Evolutionary conservation across 2,888 invertebrate genomes (phyloP).

Genomic region (Hedychridium roseum): DNA sequence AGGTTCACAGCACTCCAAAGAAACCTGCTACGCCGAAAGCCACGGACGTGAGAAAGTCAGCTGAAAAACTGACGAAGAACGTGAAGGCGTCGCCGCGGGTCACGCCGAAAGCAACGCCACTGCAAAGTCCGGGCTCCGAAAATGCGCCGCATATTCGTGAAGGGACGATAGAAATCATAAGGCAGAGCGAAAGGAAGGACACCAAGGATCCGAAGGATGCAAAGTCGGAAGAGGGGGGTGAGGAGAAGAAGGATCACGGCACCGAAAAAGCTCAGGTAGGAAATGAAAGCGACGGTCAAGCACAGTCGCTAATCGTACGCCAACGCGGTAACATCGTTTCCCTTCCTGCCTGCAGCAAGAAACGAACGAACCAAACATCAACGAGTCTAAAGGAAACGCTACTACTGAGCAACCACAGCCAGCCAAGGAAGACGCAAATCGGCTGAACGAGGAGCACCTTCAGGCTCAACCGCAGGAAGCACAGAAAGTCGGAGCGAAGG

Average conservation of each 20-base stretch:
- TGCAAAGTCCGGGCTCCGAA: constrained; percentile 68
- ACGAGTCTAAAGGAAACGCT: constrained; percentile 24
- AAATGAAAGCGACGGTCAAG: too few species aligned
- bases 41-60: constrained; percentile 45
- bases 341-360: constrained; percentile 5
- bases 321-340: background rate
- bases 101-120: constrained; percentile 67
- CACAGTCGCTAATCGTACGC: background rate
- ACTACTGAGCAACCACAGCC: constrained; percentile 27
- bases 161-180: constrained; percentile 50
- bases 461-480: constrained; percentile 29
- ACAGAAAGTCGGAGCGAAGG: constrained; percentile 49
- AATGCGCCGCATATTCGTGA: constrained; percentile 55
- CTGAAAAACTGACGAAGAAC: constrained; percentile 54
- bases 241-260: constrained; percentile 56
- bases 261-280: constrained; percentile 47
- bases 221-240: constrained; percentile 45
- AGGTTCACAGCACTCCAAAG: constrained; percentile 64
- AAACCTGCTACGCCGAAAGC: constrained; percentile 57
- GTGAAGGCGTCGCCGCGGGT: constrained; percentile 62
- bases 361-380: constrained; percentile 21
- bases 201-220: constrained; percentile 33
- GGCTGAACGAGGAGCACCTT: constrained; percentile 36
- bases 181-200: constrained; percentile 43
- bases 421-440: constrained; percentile 42